Percentiles rank a stretch among this genome's conserved stretches.
Conservation (phyloP, 2,888 invertebrate genomes). For the Acrobasis suavella region DNA sequence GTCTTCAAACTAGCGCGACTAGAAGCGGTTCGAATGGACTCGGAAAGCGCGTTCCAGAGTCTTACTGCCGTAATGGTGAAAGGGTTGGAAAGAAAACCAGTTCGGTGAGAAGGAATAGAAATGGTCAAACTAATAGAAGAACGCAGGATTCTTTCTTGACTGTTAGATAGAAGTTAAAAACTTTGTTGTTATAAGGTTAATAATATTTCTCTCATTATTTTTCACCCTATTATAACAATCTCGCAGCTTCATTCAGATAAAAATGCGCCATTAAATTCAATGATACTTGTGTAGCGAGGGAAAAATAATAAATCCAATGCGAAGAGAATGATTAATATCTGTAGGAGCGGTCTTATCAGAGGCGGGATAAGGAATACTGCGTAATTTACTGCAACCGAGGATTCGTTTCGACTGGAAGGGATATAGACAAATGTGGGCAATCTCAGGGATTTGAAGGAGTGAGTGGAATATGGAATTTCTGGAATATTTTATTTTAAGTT, state of each 20-base stretch:
- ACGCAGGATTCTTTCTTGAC: no score
- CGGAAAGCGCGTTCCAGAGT: no score
- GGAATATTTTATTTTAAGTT: no score
- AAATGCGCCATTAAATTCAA: slow-evolving; percentile 50
- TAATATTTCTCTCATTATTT: slow-evolving; percentile 2
- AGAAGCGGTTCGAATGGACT: no score
- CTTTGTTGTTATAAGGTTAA: no score
- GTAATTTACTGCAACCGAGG: slow-evolving; percentile 48
- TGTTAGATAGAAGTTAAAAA: no score
- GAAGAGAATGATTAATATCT: slow-evolving; percentile 65
- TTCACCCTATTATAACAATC: slow-evolving; percentile 22
- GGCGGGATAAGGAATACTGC: slow-evolving; percentile 45
- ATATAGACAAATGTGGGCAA: slow-evolving; percentile 13
- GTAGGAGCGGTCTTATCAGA: slow-evolving; percentile 51
- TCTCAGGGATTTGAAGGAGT: slow-evolving; percentile 1
- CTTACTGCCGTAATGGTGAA: no score
- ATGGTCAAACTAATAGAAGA: no score
- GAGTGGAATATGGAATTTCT: slow-evolving; percentile 1
- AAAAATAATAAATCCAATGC: slow-evolving; percentile 60
- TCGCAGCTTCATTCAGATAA: slow-evolving; percentile 22
- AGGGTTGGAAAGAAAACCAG: no score
- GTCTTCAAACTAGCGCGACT: no score
- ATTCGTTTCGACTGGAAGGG: slow-evolving; percentile 38
- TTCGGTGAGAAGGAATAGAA: no score
- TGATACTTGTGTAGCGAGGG: slow-evolving; percentile 44